A percentile compares a stretch with the other conserved stretches of the same genome.
Evolutionary conservation across 1,140 invertebrate genomes (phyloP).

Genomic region (Lasaia peninsularis): DNA sequence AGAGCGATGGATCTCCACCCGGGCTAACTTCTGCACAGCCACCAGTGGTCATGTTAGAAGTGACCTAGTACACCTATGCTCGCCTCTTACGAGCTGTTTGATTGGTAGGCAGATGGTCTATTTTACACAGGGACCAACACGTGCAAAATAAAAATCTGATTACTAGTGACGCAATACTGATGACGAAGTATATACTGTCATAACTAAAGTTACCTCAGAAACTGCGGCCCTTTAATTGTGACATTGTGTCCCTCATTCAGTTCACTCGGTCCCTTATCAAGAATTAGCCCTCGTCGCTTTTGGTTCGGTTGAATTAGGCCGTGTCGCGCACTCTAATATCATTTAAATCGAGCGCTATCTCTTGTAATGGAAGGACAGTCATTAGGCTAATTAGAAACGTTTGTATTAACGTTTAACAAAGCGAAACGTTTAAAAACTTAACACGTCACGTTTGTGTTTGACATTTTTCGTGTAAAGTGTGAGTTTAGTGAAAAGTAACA

Average conservation of each 20-base stretch:
- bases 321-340: constrained; percentile 56
- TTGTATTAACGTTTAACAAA: constrained; percentile 33
- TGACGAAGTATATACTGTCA: constrained; percentile 22
- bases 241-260: constrained; percentile 53
- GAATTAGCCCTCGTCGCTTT: constrained; percentile 61
- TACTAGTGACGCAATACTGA: not conserved
- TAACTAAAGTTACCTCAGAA: constrained; percentile 45
- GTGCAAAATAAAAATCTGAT: not conserved
- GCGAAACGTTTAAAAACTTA: not conserved
- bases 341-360: constrained; percentile 52
- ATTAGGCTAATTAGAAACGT: constrained; percentile 64
- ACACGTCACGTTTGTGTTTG: not conserved
- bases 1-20: no score
- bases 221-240: constrained; percentile 38
- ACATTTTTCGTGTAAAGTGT: no score
- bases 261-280: constrained; percentile 59
- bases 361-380: constrained; percentile 53
- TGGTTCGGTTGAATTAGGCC: constrained; percentile 55
- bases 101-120: no score
- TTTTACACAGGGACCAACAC: no score
- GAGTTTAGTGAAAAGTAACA: no score
- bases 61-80: no score
- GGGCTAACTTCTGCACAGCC: no score
- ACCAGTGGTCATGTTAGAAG: no score
- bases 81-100: no score